phyloP scores from a whole-genome alignment of 2,888 invertebrate species.

The Formica aserva region DNA sequence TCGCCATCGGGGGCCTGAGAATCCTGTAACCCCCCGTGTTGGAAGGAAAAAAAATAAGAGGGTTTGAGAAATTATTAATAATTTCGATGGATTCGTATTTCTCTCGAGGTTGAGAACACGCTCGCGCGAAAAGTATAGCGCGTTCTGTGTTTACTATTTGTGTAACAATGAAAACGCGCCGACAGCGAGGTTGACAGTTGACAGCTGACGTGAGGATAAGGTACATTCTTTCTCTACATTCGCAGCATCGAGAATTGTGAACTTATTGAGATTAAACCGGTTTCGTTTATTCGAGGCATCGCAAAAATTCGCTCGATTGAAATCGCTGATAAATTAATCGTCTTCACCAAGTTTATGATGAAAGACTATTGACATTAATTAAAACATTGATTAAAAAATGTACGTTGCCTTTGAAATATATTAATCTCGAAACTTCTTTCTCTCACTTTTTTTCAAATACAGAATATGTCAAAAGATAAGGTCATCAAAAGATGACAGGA shows the following conservation, averaged over 20 bases:
- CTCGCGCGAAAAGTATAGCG: neutral
- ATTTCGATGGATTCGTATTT: neutral
- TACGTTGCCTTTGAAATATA: neutral
- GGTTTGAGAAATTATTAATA: neutral
- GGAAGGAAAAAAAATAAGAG: neutral
- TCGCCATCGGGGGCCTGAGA: neutral
- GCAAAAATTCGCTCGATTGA: neutral
- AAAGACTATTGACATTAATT: neutral
- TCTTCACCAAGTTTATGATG: neutral
- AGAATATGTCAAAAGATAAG: neutral
- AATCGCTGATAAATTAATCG: neutral
- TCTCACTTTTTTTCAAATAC: neutral
- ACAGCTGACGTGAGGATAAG: constrained; percentile 9
- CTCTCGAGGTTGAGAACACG: neutral
- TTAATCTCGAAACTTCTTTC: neutral
- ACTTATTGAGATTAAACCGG: constrained; percentile 26
- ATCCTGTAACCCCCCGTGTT: neutral
- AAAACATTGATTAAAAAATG: neutral
- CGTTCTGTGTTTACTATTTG: neutral
- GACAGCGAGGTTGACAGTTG: constrained; percentile 32
- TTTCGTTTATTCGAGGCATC: neutral
- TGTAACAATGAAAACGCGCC: neutral
- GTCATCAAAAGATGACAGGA: neutral
- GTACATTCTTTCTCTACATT: neutral
- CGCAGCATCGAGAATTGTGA: neutral